Evolutionary conservation across 2,888 invertebrate genomes (phyloP).

Genomic region (Lycocerus yunnanus): DNA sequence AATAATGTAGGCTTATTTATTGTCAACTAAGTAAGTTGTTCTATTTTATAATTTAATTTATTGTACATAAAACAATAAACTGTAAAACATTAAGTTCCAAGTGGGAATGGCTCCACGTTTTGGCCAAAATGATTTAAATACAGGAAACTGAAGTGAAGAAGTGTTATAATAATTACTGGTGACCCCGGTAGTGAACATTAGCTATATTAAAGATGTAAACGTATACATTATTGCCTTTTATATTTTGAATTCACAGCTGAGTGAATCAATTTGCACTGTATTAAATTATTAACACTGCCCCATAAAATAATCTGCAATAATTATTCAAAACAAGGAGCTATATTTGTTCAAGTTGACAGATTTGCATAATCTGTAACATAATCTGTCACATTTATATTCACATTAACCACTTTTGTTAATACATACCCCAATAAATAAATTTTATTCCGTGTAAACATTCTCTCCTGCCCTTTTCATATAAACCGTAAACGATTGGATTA

Average conservation of each 20-base stretch:
- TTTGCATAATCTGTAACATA: not conserved
- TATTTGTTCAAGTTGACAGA: not conserved
- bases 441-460: not conserved
- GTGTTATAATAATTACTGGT: too few relatives aligned
- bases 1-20: not conserved
- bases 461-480: not conserved
- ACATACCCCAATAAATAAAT: not conserved
- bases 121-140: too few relatives aligned
- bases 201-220: too few relatives aligned
- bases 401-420: not conserved
- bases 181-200: too few relatives aligned
- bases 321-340: not conserved
- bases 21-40: too few relatives aligned
- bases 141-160: too few relatives aligned
- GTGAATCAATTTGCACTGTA: not conserved
- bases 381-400: not conserved
- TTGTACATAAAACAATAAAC: not conserved
- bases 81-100: not conserved
- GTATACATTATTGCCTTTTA: too few relatives aligned
- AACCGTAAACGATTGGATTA: not conserved
- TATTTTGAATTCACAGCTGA: not conserved
- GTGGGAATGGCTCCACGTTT: too few relatives aligned
- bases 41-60: not conserved
- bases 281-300: not conserved
- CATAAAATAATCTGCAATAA: not conserved